Conservation (phyloP, 2,888 invertebrate species). For the Stomorhina lunata region DNA sequence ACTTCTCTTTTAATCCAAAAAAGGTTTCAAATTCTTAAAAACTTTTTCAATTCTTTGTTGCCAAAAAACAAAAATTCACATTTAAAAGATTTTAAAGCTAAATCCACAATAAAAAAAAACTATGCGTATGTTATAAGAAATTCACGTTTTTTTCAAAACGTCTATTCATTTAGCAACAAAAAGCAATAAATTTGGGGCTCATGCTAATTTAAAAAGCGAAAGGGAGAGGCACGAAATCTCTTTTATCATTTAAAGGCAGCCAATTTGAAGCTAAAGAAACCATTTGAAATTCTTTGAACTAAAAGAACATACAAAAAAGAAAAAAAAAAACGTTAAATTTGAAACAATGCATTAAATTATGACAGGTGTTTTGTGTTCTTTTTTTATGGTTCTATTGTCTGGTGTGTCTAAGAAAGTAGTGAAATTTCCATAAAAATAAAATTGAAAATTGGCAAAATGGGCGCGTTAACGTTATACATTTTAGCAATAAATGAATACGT, state of each 20-base stretch:
- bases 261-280: background rate
- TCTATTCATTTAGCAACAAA: too few relatives aligned
- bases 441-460: background rate
- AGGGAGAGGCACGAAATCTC: background rate
- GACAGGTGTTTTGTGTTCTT: slow-evolving; percentile 52
- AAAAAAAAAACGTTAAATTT: background rate
- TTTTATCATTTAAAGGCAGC: background rate
- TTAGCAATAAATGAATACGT: too few relatives aligned
- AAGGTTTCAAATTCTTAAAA: too few relatives aligned
- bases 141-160: too few relatives aligned
- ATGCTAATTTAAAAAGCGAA: background rate
- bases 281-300: background rate
- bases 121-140: too few relatives aligned
- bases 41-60: too few relatives aligned
- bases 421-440: slow-evolving; percentile 19
- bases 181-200: too few relatives aligned
- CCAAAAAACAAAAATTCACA: too few relatives aligned
- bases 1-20: too few relatives aligned
- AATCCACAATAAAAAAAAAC: too few relatives aligned
- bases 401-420: background rate
- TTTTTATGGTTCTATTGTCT: slow-evolving; percentile 22
- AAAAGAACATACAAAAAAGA: background rate
- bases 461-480: too few relatives aligned
- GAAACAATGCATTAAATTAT: background rate
- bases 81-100: too few relatives aligned